Evolutionary conservation across 2,113 vertebrate genomes (phyloP), one percentile per base, ranked within the genome.

Genomic region (Columbina picui): DNA sequence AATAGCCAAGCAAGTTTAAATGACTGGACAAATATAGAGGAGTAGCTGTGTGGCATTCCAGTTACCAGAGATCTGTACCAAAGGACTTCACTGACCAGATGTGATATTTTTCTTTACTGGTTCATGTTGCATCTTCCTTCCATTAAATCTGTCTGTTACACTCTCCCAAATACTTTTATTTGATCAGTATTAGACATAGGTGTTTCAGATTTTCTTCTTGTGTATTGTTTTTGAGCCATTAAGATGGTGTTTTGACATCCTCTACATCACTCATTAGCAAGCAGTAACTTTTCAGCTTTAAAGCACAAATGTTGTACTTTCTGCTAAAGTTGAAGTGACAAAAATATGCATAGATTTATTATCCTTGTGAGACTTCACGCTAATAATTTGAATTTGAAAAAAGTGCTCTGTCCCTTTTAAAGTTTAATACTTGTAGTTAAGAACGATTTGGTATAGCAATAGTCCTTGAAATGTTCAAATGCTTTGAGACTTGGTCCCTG

Each of bases 401-500:
- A 84, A 89, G n/a, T 61, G 20, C 45, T 96, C 36, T 60, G 7
- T 93, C 19, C 50, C 69, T 95, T 96, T 96, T 92, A 79, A 92
- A 90, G 45, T 89, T 88, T 95, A 94, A 89, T 92, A 87, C 75
- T 96, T 90, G 84, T 68, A 93, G 91, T 95, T 96, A 96, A 87
- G 88, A 94, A 91, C 75, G 81, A 94, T 95, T 90, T 93, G 79
- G 43, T 90, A 74, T 32, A 92, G 90, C 71, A 85, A 67, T 75
- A 93, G 81, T 93, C 92, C 91, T 97, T 97, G 94, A 96, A 97
- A 95, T 78, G 41, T 92, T 97, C 88, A 93, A 93, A 92, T 93
- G 64, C 93, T 95, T 89, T 84, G 95, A 91, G 91, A 91, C 50
- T 92, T 88, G 65, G 86, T 91, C 75, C 53, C 76, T 84, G 75